Evolutionary conservation across 2,888 invertebrate genomes (phyloP).

Genomic region (Apantesis nais): DNA sequence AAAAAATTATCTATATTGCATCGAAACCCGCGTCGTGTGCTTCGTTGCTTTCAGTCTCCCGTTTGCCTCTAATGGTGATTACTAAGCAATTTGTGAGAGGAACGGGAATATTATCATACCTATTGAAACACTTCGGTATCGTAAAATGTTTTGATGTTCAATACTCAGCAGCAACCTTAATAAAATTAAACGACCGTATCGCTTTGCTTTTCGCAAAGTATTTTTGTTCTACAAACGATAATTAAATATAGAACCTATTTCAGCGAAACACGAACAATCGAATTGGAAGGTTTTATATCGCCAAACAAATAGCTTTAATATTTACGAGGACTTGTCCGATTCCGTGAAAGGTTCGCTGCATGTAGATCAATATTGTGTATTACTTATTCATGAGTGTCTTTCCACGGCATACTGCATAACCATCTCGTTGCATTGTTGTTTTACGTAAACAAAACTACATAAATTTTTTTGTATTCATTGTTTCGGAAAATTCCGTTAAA

Average conservation of each 20-base stretch:
- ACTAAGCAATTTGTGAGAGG: conserved; percentile 46
- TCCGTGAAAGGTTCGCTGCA: conserved; percentile 50
- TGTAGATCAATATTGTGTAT: conserved; percentile 65
- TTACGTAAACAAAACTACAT: conserved; percentile 16
- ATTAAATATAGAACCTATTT: background rate
- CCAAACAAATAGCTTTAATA: conserved; percentile 35
- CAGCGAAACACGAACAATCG: background rate
- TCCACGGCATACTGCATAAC: conserved; percentile 41
- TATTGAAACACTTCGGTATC: conserved; percentile 30
- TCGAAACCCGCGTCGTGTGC: conserved; percentile 34
- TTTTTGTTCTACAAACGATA: background rate
- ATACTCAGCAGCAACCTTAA: conserved; percentile 1
- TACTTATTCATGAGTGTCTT: conserved; percentile 65
- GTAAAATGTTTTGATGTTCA: conserved; percentile 18
- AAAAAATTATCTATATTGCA: conserved; percentile 58
- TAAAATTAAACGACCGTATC: conserved; percentile 10
- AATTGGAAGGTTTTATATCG: conserved; percentile 9
- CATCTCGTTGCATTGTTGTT: conserved; percentile 49
- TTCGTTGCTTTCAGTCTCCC: conserved; percentile 47
- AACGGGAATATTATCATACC: conserved; percentile 32
- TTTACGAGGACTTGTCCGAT: conserved; percentile 38
- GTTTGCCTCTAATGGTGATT: conserved; percentile 48
- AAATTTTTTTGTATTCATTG: conserved; percentile 7
- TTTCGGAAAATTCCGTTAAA: background rate
- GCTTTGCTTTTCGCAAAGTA: conserved; percentile 5